Base-by-base conservation (phyloP, 1,140 invertebrate species). In the Armadillidium nasatum region DNA sequence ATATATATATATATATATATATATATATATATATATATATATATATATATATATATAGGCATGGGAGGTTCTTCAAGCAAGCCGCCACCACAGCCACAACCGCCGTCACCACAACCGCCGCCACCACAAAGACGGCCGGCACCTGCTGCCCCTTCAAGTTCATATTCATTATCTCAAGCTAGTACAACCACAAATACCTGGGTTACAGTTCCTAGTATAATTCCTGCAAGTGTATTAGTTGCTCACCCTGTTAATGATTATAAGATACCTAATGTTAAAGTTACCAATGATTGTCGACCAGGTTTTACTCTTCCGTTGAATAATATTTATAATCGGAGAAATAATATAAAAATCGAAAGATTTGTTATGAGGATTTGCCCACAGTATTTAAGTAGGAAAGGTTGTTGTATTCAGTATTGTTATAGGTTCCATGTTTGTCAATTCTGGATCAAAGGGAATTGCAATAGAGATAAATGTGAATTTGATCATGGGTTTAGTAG, bases 371-470 rank as follows among this genome's bases (percentile, higher is more conserved):
- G 54, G 15, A 72, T 76, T 7, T 80, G 79, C 23, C 67, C 76
- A 15, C 74, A 76, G 44, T 78, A 80, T 44, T 75, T 78, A 46
- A 73, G 75, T 44, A 73, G 75, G 10, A 23, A 60, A 11, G 75
- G 75, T 54, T 78, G 77, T 15, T 66, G 66, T 1, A 54, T 70
- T 15, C 7, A 72, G 19, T 70, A 71, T 10, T 80, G 79, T 60
- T 71, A 75, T 46, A 71, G 79, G 19, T 71, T 77, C 21, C 79
- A 80, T 60, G 75, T 78, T 15, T 80, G 79, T 45, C 22, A 45
- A 0, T 75, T 23, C 50, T 78, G 77, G 79, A 73, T 72, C 44
- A 68, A 54, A 19, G 77, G 66, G 7, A 60, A 66, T 10, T 80
- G 79, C 44, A 76, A 46, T 1, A 71, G 33, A 6, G 15, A n/a